Base-by-base conservation (phyloP, 2,888 invertebrate species). In the Incurvaria masculella region DNA sequence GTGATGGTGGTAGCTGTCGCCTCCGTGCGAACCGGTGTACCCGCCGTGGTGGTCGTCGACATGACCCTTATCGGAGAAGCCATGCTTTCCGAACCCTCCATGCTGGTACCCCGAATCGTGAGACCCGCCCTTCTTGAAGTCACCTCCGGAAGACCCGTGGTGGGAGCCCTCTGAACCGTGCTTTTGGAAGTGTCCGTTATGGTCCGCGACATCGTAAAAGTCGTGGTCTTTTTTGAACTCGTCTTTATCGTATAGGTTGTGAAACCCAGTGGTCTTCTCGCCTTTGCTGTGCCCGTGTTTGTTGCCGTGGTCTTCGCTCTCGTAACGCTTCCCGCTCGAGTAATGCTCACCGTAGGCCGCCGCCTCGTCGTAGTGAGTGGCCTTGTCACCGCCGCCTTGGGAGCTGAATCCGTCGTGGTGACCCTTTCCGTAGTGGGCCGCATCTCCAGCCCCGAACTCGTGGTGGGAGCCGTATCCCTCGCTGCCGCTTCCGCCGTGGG, bases 141-240 rank as follows among this genome's bases (percentile, higher is more conserved):
- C 79, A 50, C 80, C 83, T 56, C 79, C 72, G 44, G 66, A 71
- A 55, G 78, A 68, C 55, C 73, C 74, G 57, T 82, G 75, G 53
- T 81, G 66, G 51, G 73, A 66, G 53, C 82, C 69, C 57, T 70
- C 74, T 52, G 74, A 69, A 33, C 74, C 81, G 61, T 83, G 78
- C 61, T 84, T 84, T 56, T 81, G 70, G 64, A 80, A 81, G 61
- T 81, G 74, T 50, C 83, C 85, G 54, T 79, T 76, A 56, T 80
- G 68, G 62, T 84, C 80, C 49, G 80, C 78, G 57, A 82, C 83
- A 65, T 87, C 86, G 64, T 84, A 85, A 76, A 87, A 86, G 60
- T 82, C 82, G 57, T 86, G 83, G 61, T 86, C 83, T 67, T 88
- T 87, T 62, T 87, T 85, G 73, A 80, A 85, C 66, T 87, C 87